Percentiles rank a stretch among this genome's conserved stretches.
phyloP scores from a whole-genome alignment of 2,888 invertebrate genomes.

The Nemapogon koenigi region DNA sequence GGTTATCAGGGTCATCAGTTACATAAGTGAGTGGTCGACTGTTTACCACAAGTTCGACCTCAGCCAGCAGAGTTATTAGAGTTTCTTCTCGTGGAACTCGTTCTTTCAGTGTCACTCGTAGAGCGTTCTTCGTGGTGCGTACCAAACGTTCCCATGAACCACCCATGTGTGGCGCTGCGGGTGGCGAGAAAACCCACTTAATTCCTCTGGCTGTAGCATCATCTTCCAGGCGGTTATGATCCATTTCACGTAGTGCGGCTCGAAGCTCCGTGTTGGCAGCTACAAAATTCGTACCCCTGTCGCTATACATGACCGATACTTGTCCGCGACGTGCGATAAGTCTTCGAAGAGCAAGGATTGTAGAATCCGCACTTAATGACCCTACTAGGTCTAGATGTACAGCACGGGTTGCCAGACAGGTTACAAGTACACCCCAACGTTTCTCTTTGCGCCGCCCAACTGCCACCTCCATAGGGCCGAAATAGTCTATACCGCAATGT shows the following conservation, averaged over 20 bases:
- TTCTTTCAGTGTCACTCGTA: slow-evolving; percentile 16
- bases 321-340: slow-evolving; percentile 4
- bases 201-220: slow-evolving; percentile 8
- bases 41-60: slow-evolving; percentile 5
- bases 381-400: slow-evolving; percentile 6
- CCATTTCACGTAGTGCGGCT: not conserved
- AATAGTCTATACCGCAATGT: slow-evolving; percentile 3
- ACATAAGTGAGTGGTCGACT: slow-evolving; percentile 2
- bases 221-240: not conserved
- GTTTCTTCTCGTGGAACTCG: slow-evolving; percentile 15
- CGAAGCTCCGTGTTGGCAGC: not conserved
- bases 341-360: not conserved
- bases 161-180: slow-evolving; percentile 17
- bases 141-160: slow-evolving; percentile 19
- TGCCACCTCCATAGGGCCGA: slow-evolving; percentile 2
- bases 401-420: slow-evolving; percentile 5
- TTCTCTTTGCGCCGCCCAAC: slow-evolving; percentile 5
- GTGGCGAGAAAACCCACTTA: slow-evolving; percentile 17
- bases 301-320: not conserved
- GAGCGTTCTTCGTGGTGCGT: slow-evolving; percentile 15
- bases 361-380: slow-evolving; percentile 1
- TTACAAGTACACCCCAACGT: slow-evolving; percentile 1
- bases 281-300: not conserved
- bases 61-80: slow-evolving; percentile 5
- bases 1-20: not conserved